phyloP scores from a whole-genome alignment of 1,140 invertebrate species.

The Drosophila auraria region DNA sequence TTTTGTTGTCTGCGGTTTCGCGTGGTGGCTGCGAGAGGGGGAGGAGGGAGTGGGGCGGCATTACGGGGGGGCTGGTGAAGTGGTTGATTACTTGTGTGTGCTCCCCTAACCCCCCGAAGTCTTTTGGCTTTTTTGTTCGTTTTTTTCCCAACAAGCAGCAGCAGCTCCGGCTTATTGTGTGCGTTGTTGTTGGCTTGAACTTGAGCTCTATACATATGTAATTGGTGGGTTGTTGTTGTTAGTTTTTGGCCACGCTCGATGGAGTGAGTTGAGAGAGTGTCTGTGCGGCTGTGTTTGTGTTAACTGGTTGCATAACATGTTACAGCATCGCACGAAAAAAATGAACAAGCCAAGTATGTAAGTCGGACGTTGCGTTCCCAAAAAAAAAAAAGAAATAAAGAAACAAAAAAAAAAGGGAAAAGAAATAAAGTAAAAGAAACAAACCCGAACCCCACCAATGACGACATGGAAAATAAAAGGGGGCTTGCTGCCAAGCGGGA shows the following conservation, averaged over 20 bases:
- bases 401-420: neutral
- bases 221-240: constrained; percentile 59
- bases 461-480: constrained; percentile 61
- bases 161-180: constrained; percentile 33
- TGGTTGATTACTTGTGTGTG: constrained; percentile 15
- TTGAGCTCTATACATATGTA: constrained; percentile 85
- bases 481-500: neutral
- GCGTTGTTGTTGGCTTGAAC: constrained; percentile 80
- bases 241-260: constrained; percentile 50
- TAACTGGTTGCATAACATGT: constrained; percentile 79
- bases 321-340: constrained; percentile 78
- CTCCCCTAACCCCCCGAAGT: constrained; percentile 21
- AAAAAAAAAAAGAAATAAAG: constrained; percentile 33
- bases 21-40: constrained; percentile 8
- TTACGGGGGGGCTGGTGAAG: constrained; percentile 6
- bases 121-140: constrained; percentile 9
- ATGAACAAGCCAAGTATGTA: constrained; percentile 55
- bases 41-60: neutral
- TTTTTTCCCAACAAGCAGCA: constrained; percentile 26
- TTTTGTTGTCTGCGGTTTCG: constrained; percentile 25
- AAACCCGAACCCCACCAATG: constrained; percentile 72
- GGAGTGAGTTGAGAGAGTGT: constrained; percentile 47
- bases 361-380: constrained; percentile 47
- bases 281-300: constrained; percentile 41
- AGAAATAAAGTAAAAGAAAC: constrained; percentile 44